Evolutionary conservation across 2,888 invertebrate genomes (phyloP).

Genomic region (Melitaea athalia): DNA sequence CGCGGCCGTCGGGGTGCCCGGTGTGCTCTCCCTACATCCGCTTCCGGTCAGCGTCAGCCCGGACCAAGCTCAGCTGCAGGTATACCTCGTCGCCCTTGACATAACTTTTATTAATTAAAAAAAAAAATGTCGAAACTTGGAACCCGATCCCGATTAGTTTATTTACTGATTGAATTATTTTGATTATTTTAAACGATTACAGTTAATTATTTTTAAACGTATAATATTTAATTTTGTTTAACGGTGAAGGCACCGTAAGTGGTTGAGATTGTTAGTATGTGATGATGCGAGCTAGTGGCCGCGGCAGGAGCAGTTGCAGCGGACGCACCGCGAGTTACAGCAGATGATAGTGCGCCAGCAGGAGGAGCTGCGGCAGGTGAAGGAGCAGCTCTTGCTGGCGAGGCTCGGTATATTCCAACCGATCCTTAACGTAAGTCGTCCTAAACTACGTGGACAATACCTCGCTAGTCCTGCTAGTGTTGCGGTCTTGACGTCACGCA

Average conservation of each 20-base stretch:
- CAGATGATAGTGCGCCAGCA: slow-evolving; percentile 92
- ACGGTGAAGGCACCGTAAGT: neutral
- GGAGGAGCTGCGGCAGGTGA: slow-evolving; percentile 91
- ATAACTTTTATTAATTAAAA: neutral
- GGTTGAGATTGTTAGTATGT: slow-evolving; percentile 21
- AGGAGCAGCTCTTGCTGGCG: slow-evolving; percentile 92
- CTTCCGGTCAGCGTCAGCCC: slow-evolving; percentile 61
- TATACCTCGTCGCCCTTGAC: slow-evolving; percentile 36
- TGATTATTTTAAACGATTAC: neutral
- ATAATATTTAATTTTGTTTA: neutral
- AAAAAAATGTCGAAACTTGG: neutral
- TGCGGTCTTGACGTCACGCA: too few species aligned
- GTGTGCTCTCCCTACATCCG: slow-evolving; percentile 52
- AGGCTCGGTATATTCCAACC: slow-evolving; percentile 86
- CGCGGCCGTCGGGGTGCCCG: slow-evolving; percentile 51
- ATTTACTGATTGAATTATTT: neutral
- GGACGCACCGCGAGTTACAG: slow-evolving; percentile 93
- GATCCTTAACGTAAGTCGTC: slow-evolving; percentile 62
- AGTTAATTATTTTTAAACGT: neutral
- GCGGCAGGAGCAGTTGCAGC: slow-evolving; percentile 87
- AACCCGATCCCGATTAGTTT: neutral
- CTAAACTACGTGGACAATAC: too few species aligned
- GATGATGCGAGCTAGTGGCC: slow-evolving; percentile 64
- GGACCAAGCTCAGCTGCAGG: slow-evolving; percentile 68
- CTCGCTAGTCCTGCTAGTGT: too few species aligned